A percentile compares a stretch with the other conserved stretches of the same genome.
These are phyloP conservation scores for Psammodynastes pulverulentus DNA, from an alignment of 2,113 vertebrate genomes.

Conservation along the genomic window DNA sequence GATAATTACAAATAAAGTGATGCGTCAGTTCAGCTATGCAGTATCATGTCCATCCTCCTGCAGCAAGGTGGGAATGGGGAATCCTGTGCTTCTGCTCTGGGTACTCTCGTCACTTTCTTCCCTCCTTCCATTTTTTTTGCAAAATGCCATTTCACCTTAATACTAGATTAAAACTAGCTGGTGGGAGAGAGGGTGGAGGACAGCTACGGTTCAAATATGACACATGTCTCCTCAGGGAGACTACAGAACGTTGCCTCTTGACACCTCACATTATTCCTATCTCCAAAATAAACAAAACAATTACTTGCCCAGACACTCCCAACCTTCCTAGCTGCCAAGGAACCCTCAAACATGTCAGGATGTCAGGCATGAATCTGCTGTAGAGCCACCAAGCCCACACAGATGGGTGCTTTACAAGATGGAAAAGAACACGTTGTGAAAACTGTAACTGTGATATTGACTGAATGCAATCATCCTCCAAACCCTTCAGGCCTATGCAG, in stretches of 20 bases:
- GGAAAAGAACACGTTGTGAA: not conserved
- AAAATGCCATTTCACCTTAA: not conserved
- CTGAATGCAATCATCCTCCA: not conserved
- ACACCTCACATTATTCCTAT: constrained; percentile 15
- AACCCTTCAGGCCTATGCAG: not conserved
- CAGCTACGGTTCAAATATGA: not conserved
- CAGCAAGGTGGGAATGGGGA: not conserved
- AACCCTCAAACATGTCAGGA: constrained; percentile 20
- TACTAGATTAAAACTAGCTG: not conserved
- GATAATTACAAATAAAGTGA: not conserved
- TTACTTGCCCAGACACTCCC: constrained; percentile 26
- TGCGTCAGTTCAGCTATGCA: not conserved
- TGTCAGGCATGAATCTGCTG: constrained; percentile 7
- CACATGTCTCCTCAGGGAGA: constrained; percentile 18
- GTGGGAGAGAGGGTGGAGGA: not conserved
- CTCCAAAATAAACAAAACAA: constrained; percentile 31
- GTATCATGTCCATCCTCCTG: not conserved
- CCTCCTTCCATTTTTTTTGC: not conserved
- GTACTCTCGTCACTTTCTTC: not conserved
- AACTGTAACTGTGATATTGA: not conserved
- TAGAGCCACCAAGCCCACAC: constrained; percentile 12
- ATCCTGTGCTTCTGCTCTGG: not conserved
- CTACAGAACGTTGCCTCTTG: not conserved
- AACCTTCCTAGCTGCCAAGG: constrained; percentile 6
- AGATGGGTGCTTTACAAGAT: not conserved